phyloP scores from a whole-genome alignment of 2,797 vertebrate species.

The Ibycter americanus region DNA sequence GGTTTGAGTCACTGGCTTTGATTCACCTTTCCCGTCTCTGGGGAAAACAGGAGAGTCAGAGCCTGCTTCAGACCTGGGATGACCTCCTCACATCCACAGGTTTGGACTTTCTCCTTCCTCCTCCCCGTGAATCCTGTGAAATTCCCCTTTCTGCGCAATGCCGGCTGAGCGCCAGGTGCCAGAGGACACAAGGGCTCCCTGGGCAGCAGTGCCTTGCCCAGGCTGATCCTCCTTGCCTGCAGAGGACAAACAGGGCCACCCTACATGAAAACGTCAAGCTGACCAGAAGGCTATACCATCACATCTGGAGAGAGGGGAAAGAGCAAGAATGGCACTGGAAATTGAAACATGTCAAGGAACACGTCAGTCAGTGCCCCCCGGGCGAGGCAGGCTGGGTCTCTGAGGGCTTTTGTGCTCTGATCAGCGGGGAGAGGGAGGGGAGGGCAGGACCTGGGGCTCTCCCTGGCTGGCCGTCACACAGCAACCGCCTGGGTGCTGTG shows the following conservation, averaged over 20 bases:
- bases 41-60: neutral
- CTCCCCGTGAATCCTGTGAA: neutral
- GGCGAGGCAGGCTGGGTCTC: neutral
- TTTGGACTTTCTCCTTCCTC: neutral
- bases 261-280: neutral
- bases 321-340: neutral
- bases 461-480: neutral
- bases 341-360: neutral
- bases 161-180: neutral
- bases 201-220: neutral
- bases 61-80: neutral
- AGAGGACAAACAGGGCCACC: neutral
- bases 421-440: rapidly evolving
- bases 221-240: neutral
- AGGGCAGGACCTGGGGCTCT: neutral
- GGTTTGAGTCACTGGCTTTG: neutral
- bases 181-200: neutral
- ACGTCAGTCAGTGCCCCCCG: neutral
- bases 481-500: neutral
- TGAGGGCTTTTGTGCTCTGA: neutral
- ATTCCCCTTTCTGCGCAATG: neutral
- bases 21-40: neutral
- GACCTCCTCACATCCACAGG: neutral
- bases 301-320: neutral
- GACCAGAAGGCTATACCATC: neutral